These are phyloP conservation scores for Clivina fossor DNA, from an alignment of 2,888 invertebrate genomes.

Conservation along the genomic window DNA sequence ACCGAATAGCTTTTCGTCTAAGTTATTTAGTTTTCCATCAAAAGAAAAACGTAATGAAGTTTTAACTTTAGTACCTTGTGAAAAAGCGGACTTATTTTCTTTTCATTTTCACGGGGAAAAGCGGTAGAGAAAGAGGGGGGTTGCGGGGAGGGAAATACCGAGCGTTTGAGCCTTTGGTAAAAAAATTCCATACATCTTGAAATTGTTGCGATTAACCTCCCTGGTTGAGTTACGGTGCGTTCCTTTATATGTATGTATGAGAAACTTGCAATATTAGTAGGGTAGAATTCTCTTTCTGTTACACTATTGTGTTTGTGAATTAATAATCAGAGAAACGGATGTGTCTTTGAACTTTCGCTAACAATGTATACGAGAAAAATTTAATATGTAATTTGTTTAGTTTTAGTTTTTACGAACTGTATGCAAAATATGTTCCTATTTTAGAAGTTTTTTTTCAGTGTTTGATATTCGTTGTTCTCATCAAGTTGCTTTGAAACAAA, in stretches of 20 bases:
- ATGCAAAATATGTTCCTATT: no score
- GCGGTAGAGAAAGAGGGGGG: not conserved
- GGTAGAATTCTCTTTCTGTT: not conserved
- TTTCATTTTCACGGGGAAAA: conserved; percentile 21
- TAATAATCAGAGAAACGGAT: not conserved
- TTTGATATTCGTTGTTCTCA: no score
- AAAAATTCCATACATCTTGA: conserved; percentile 30
- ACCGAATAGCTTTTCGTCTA: conserved; percentile 13
- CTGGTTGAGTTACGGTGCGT: not conserved
- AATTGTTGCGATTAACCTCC: conserved; percentile 13
- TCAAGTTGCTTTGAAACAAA: no score
- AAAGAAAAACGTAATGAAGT: conserved; percentile 23
- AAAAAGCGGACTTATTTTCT: conserved; percentile 22
- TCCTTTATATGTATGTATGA: not conserved
- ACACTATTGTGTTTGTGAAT: not conserved
- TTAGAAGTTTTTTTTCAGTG: no score
- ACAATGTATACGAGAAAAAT: not conserved
- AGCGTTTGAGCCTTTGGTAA: conserved; percentile 11
- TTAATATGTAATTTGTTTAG: no score
- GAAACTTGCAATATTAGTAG: not conserved
- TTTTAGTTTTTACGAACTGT: no score
- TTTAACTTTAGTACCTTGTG: conserved; percentile 25
- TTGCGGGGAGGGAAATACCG: not conserved
- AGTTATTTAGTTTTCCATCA: conserved; percentile 26
- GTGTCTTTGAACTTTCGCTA: not conserved